Conservation (phyloP, 2,888 invertebrate species). For the Dioctria rufipes region DNA sequence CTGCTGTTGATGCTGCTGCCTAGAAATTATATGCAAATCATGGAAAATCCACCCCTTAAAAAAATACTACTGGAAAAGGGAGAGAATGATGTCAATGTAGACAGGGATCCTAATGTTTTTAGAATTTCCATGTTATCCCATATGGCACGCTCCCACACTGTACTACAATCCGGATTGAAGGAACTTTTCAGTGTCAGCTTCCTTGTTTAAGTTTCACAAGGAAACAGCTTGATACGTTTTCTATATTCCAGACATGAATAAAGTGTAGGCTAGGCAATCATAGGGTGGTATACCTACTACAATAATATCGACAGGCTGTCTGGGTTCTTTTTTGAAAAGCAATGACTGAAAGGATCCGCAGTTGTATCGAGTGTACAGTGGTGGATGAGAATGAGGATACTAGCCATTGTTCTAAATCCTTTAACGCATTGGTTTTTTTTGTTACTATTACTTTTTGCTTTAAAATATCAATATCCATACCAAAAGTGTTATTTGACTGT, state of each 20-base stretch:
- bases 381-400: background rate
- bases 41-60: conserved; percentile 52
- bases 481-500: conserved; percentile 34
- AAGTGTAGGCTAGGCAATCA: conserved; percentile 24
- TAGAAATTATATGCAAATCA: conserved; percentile 53
- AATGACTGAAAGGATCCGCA: conserved; percentile 8
- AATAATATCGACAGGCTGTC: conserved; percentile 40
- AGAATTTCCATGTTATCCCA: conserved; percentile 52
- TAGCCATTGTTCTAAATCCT: conserved; percentile 19
- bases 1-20: conserved; percentile 8
- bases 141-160: conserved; percentile 49
- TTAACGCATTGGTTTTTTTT: conserved; percentile 3
- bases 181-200: conserved; percentile 41
- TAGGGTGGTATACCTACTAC: background rate
- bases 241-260: conserved; percentile 50
- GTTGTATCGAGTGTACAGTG: background rate
- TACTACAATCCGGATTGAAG: background rate
- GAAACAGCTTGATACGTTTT: conserved; percentile 52
- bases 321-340: background rate
- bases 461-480: conserved; percentile 11
- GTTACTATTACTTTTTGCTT: conserved; percentile 13
- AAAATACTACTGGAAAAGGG: conserved; percentile 37
- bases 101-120: conserved; percentile 52
- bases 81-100: conserved; percentile 45
- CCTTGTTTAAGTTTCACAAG: conserved; percentile 36